phyloP scores from a whole-genome alignment of 1,140 invertebrate species.

The Zaprionus gabonicus region DNA sequence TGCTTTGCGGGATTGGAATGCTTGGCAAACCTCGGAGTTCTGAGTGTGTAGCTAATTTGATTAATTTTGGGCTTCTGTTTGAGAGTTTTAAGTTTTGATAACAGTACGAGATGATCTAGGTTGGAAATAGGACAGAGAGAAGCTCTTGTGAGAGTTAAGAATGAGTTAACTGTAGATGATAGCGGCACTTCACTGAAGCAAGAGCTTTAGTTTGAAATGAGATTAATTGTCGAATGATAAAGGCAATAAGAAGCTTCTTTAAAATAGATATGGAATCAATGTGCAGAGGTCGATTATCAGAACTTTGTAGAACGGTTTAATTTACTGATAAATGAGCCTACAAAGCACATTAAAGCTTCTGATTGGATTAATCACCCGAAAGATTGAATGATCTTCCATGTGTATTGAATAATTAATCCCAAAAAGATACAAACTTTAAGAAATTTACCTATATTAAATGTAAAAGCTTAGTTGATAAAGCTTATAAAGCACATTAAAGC shows the following conservation, averaged over 20 bases:
- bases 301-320: too few species aligned
- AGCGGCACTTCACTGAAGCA: not conserved
- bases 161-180: not conserved
- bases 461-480: not conserved
- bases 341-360: not conserved
- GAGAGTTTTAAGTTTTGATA: not conserved
- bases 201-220: not conserved
- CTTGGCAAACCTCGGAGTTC: not conserved
- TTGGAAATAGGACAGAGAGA: not conserved
- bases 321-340: not conserved
- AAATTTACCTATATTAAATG: too few species aligned
- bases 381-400: too few species aligned
- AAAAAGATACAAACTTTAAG: too few species aligned
- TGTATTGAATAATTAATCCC: too few species aligned
- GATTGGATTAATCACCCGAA: too few species aligned
- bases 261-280: not conserved
- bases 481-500: not conserved
- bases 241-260: not conserved
- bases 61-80: conserved; percentile 1
- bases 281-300: not conserved
- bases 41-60: conserved; percentile 15
- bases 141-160: not conserved
- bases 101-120: not conserved
- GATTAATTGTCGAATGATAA: not conserved
- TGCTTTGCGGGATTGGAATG: conserved; percentile 11